Evolutionary conservation across 2,888 invertebrate species (phyloP).

Genomic region (Poecilobothrus nobilitatus): DNA sequence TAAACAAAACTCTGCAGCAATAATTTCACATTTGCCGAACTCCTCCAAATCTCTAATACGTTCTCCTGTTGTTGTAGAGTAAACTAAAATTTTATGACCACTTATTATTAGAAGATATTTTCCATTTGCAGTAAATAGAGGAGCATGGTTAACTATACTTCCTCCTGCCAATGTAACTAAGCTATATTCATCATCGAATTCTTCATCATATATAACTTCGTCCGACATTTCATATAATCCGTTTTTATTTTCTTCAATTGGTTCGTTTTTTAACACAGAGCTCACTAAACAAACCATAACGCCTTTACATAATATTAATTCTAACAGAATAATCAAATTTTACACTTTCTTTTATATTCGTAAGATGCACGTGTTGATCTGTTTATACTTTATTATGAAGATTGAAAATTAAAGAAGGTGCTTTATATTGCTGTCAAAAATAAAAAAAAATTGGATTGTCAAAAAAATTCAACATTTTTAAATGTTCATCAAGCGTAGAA

Average conservation of each 20-base stretch:
- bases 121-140: conserved; percentile 54
- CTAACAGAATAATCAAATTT: neutral
- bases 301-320: neutral
- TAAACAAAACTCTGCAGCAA: conserved; percentile 47
- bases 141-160: conserved; percentile 51
- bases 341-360: neutral
- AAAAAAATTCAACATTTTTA: no score
- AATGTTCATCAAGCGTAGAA: no score
- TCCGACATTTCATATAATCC: neutral
- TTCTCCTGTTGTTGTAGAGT: conserved; percentile 57
- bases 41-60: conserved; percentile 50
- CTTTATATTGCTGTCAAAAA: no score
- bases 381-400: no score
- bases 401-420: no score
- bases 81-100: conserved; percentile 53
- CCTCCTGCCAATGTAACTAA: conserved; percentile 55
- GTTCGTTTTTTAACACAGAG: neutral
- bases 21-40: conserved; percentile 46
- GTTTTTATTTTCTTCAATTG: neutral
- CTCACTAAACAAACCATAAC: neutral
- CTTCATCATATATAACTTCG: conserved; percentile 24
- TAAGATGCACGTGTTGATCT: neutral
- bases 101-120: conserved; percentile 55
- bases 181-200: conserved; percentile 40
- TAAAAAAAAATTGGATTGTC: no score